Percentiles rank a stretch among this genome's conserved stretches.
Conservation (phyloP, 2,113 vertebrate species). For the Brachypteracias leptosomus region DNA sequence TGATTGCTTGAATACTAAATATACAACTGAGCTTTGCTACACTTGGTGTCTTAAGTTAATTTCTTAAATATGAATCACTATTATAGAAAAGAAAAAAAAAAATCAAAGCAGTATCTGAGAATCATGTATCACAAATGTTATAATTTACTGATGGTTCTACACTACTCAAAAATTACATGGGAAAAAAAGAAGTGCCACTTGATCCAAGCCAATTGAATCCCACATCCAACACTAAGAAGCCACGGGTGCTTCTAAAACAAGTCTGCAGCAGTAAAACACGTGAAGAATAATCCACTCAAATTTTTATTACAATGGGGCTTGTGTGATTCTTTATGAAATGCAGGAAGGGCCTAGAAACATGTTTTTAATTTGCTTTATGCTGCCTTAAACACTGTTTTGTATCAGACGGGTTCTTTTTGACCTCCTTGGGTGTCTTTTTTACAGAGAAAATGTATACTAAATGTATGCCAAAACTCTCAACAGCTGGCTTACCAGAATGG, state of each 20-base stretch:
- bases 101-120: background rate
- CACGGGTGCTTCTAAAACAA: background rate
- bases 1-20: background rate
- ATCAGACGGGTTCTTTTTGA: background rate
- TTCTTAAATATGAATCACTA: background rate
- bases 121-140: background rate
- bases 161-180: background rate
- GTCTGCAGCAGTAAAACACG: background rate
- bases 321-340: background rate
- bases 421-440: background rate
- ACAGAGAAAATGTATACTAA: background rate
- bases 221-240: background rate
- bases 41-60: background rate
- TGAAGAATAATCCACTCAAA: background rate
- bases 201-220: background rate
- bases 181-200: background rate
- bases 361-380: background rate
- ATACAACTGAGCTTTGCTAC: background rate
- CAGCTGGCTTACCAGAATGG: background rate
- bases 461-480: background rate
- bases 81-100: background rate
- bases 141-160: background rate
- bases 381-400: background rate
- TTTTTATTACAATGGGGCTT: background rate
- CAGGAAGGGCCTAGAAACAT: background rate